These are phyloP conservation scores for Pteromalus puparum DNA, from an alignment of 1,140 invertebrate genomes.

Conservation along the genomic window DNA sequence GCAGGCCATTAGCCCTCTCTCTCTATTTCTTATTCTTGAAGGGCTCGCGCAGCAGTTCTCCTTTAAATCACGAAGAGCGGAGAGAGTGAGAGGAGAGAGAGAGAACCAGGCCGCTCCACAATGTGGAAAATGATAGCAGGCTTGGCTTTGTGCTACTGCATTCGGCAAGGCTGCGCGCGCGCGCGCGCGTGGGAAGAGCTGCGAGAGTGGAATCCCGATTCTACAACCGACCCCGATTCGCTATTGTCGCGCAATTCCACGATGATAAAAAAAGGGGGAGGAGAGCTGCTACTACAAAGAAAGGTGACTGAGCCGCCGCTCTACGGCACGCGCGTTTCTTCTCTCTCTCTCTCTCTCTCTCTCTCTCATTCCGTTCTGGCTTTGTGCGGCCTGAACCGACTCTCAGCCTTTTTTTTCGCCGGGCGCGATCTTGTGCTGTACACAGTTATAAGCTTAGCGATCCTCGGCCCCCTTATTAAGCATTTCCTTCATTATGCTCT, in stretches of 20 bases:
- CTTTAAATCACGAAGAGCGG: slow-evolving; percentile 19
- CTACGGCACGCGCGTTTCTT: slow-evolving; percentile 8
- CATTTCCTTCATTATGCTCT: slow-evolving; percentile 36
- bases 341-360: background rate
- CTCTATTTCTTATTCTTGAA: background rate
- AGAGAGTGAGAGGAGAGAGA: background rate
- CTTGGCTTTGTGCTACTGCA: slow-evolving; percentile 41
- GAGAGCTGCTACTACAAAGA: background rate
- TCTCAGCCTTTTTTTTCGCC: slow-evolving; percentile 13
- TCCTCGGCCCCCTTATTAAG: slow-evolving; percentile 10
- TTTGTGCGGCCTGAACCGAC: background rate
- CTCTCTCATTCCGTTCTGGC: background rate
- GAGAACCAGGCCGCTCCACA: slow-evolving; percentile 40
- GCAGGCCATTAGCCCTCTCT: background rate
- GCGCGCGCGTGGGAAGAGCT: too few species aligned
- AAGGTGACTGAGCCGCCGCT: background rate
- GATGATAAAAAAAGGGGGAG: slow-evolving; percentile 39
- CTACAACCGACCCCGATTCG: slow-evolving; percentile 48
- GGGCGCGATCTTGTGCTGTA: background rate
- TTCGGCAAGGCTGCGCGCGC: background rate
- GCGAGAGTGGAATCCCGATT: slow-evolving; percentile 31
- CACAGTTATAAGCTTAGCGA: background rate
- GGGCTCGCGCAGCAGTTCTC: background rate
- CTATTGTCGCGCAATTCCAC: slow-evolving; percentile 44
- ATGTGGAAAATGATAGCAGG: slow-evolving; percentile 44